Evolutionary conservation across 2,888 invertebrate species (phyloP).

Genomic region (Drosophila engyochracea): DNA sequence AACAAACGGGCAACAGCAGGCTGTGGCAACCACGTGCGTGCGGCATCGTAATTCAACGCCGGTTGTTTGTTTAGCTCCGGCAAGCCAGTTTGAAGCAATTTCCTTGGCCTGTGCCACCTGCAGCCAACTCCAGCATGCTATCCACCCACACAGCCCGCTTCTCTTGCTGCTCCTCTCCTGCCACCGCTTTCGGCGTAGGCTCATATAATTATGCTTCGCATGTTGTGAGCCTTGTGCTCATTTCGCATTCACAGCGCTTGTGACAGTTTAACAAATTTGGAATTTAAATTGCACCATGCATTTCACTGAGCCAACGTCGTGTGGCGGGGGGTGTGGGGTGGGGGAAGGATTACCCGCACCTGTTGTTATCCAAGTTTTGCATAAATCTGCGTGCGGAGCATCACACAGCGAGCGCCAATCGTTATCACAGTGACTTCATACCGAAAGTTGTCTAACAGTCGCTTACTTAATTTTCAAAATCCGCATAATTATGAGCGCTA

Average conservation of each 20-base stretch:
- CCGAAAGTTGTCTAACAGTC: constrained; percentile 44
- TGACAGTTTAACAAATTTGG: constrained; percentile 83
- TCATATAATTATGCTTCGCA: constrained; percentile 65
- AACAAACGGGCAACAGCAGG: constrained; percentile 20
- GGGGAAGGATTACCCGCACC: constrained; percentile 30
- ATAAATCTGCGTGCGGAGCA: constrained; percentile 34
- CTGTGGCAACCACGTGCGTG: constrained; percentile 69
- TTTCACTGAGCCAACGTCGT: constrained; percentile 44
- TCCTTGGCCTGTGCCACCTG: constrained; percentile 63
- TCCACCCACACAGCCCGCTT: constrained; percentile 9
- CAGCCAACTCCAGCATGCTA: constrained; percentile 35
- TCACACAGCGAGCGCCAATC: constrained; percentile 42
- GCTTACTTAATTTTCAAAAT: constrained; percentile 61
- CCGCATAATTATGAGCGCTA: constrained; percentile 72
- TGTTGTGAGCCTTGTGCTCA: constrained; percentile 67
- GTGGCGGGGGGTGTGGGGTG: too few species aligned
- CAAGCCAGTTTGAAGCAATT: constrained; percentile 70
- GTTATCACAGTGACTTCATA: constrained; percentile 48
- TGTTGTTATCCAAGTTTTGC: constrained; percentile 45
- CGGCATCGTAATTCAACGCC: constrained; percentile 77
- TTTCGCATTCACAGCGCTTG: constrained; percentile 80
- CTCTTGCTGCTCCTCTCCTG: constrained; percentile 3
- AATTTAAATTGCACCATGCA: constrained; percentile 80
- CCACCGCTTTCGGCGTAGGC: constrained; percentile 16
- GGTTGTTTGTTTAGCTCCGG: constrained; percentile 74